A percentile compares a stretch with the other conserved stretches of the same genome.
Evolutionary conservation across 2,888 invertebrate genomes (phyloP).

Genomic region (Perizoma affinitatum): DNA sequence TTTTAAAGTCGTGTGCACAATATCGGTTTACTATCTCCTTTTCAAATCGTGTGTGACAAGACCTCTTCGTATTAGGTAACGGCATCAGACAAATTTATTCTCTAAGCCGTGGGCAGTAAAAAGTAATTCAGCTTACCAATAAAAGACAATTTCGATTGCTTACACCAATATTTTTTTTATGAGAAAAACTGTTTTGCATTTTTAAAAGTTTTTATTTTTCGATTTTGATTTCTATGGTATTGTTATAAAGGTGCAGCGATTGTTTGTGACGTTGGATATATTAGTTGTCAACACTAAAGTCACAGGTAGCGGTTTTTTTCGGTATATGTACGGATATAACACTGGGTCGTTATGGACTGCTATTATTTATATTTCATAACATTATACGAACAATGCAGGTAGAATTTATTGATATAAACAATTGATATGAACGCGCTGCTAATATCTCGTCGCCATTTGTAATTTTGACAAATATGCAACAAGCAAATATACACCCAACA

Average conservation of each 20-base stretch:
- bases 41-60: constrained; percentile 49
- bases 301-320: constrained; percentile 68
- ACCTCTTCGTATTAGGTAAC: constrained; percentile 34
- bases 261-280: constrained; percentile 16
- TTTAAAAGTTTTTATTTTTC: constrained; percentile 7
- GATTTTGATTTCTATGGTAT: constrained; percentile 30
- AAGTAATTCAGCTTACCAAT: constrained; percentile 28
- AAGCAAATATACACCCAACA: too few relatives aligned
- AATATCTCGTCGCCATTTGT: background rate
- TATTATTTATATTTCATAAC: constrained; percentile 61
- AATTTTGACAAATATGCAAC: too few relatives aligned
- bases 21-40: constrained; percentile 67
- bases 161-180: constrained; percentile 41
- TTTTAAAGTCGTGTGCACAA: constrained; percentile 67
- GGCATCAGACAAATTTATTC: constrained; percentile 34
- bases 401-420: constrained; percentile 39
- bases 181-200: constrained; percentile 22
- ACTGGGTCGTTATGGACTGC: constrained; percentile 63
- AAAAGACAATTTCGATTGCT: constrained; percentile 45
- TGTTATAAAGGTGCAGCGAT: constrained; percentile 16
- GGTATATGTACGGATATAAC: constrained; percentile 61
- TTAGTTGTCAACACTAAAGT: constrained; percentile 37
- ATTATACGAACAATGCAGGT: constrained; percentile 59
- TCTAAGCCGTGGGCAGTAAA: constrained; percentile 30
- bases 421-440: background rate